A percentile compares a stretch with the other conserved stretches of the same genome.
These are phyloP conservation scores for Charanyca ferruginea DNA, from an alignment of 2,888 invertebrate genomes.

Conservation along the genomic window DNA sequence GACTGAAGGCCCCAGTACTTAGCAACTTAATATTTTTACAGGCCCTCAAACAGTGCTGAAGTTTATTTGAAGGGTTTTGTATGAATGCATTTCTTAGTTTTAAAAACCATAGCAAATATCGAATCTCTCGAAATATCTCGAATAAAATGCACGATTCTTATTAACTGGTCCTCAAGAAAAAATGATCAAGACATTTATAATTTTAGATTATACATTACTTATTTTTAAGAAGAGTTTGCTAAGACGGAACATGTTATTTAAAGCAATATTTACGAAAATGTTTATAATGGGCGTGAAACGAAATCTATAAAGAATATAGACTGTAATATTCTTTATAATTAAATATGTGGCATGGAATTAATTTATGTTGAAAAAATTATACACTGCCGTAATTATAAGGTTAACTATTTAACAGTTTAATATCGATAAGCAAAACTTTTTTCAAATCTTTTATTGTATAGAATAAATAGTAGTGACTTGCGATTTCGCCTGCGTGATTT, in stretches of 20 bases:
- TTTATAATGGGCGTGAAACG: background rate
- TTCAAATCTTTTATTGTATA: no score
- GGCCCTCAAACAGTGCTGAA: background rate
- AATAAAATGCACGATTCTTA: no score
- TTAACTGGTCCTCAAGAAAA: background rate
- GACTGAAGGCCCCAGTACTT: background rate
- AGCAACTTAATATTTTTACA: background rate
- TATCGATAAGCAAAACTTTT: conserved; percentile 4
- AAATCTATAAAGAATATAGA: background rate
- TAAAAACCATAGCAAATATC: background rate
- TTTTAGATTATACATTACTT: conserved; percentile 17
- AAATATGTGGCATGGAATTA: conserved; percentile 12
- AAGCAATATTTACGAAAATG: background rate
- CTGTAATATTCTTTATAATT: conserved; percentile 2
- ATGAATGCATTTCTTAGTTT: background rate
- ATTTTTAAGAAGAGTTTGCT: conserved; percentile 19
- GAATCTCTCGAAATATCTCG: background rate
- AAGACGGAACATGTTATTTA: background rate
- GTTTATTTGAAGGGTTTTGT: background rate
- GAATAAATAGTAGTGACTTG: no score
- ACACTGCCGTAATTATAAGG: conserved; percentile 62
- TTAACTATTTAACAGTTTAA: conserved; percentile 22
- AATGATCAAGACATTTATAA: background rate
- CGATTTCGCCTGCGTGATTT: no score
- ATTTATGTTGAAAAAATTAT: conserved; percentile 29